phyloP scores from a whole-genome alignment of 2,888 invertebrate species.

The Cephus pygmeus region DNA sequence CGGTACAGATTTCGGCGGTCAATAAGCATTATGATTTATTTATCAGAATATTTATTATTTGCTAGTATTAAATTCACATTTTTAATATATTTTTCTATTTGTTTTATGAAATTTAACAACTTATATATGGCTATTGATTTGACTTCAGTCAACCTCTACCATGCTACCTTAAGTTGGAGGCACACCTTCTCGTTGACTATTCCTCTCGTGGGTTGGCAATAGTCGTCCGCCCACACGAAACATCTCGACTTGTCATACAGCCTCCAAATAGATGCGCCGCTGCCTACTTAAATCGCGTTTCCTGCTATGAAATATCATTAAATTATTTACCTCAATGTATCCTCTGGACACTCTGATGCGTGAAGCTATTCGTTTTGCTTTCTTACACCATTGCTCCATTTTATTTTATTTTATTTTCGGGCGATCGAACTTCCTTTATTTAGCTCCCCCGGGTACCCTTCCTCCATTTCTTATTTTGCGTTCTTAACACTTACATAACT shows the following conservation, averaged over 20 bases:
- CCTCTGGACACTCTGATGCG: neutral
- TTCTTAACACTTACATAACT: neutral
- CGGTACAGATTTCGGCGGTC: too few species aligned
- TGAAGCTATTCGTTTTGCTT: neutral
- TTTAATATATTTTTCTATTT: too few species aligned
- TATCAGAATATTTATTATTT: too few species aligned
- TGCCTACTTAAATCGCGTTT: neutral
- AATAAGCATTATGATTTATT: too few species aligned
- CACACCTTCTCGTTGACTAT: slow-evolving; percentile 42
- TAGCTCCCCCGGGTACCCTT: neutral
- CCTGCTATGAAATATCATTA: slow-evolving; percentile 30
- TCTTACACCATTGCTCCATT: slow-evolving; percentile 3
- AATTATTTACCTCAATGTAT: slow-evolving; percentile 25
- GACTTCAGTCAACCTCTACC: too few species aligned
- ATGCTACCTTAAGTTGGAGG: slow-evolving; percentile 12
- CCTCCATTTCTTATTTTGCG: neutral
- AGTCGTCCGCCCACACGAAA: slow-evolving; percentile 43
- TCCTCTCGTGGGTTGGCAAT: slow-evolving; percentile 36
- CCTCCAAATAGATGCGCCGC: slow-evolving; percentile 19
- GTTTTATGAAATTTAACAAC: too few species aligned
- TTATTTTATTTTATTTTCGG: slow-evolving; percentile 6
- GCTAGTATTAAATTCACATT: too few species aligned
- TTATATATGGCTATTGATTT: too few species aligned
- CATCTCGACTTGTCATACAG: slow-evolving; percentile 38
- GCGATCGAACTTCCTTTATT: neutral